Evolutionary conservation across 1,140 invertebrate genomes (phyloP), one percentile per base, ranked within the genome.

Genomic region (Nephotettix cincticeps): DNA sequence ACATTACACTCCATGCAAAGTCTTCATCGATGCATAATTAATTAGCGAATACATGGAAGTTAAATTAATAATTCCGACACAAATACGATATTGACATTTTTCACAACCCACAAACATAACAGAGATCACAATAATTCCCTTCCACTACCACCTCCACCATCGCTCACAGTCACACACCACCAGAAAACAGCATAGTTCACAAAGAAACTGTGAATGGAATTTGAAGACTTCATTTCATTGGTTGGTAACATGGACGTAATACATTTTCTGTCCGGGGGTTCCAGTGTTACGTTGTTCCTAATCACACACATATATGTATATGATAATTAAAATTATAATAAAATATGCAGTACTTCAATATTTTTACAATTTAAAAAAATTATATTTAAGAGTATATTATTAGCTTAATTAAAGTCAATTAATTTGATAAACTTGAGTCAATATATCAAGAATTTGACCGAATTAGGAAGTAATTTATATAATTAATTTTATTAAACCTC

Each of bases 61-160:
- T 23, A 23, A 56, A 32, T 32, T 27, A 30, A 58, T 30, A 28
- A 23, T 29, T 69, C 25, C 25, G 17, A 58, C 63, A 65, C 58
- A 70, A 71, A 54, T 45, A 71, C 72, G 70, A 71, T 75, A 73
- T 75, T 75, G 71, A 73, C 72, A 75, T 69, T 51, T 51, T 51
- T 51, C 47, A 51, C 47, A 19, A 23, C 47, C 47, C 47, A 51
- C 47, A 51, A 19, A 51, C 17, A 51, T 51, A 51, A 51, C 47
- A 51, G 21, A 51, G 47, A 51, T 51, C 47, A 51, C 47, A 51
- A 19, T 23, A 51, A 51, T 51, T 23, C 65, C 71, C 68, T 47
- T 23, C 25, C 45, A 51, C 28, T 32, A 56, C 64, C 70, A 74
- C 69, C 64, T 69, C 71, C 70, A 71, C 71, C 71, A 75, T 73